Evolutionary conservation across 2,113 vertebrate species (phyloP).

Genomic region (Prinia subflava): DNA sequence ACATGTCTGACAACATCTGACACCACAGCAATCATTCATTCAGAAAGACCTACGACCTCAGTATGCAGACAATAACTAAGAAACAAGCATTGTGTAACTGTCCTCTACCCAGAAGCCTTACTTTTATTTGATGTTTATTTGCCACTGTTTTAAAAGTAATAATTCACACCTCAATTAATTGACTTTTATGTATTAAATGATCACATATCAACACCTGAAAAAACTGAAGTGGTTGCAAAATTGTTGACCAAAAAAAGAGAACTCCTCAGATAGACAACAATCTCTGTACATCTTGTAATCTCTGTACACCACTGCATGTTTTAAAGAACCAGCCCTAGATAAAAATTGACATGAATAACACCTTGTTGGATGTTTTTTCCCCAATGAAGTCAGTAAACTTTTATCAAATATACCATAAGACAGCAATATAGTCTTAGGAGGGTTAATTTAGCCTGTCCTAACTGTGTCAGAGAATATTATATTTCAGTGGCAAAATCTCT

Average conservation of each 20-base stretch:
- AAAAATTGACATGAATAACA: neutral
- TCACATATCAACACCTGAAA: neutral
- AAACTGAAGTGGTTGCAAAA: neutral
- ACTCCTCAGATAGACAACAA: neutral
- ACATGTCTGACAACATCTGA: neutral
- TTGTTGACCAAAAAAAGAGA: neutral
- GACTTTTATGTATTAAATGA: neutral
- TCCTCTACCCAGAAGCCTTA: neutral
- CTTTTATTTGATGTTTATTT: neutral
- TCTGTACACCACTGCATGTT: neutral
- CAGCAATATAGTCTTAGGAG: constrained; percentile 31
- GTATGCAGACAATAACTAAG: neutral
- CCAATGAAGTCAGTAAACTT: neutral
- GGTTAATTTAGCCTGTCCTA: constrained; percentile 66
- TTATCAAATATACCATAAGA: neutral
- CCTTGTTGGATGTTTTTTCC: neutral
- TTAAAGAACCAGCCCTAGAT: neutral
- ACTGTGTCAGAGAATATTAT: constrained; percentile 48
- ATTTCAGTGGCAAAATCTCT: constrained; percentile 65
- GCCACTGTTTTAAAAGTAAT: neutral
- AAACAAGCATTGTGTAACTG: neutral
- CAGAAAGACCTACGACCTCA: neutral
- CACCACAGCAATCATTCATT: neutral
- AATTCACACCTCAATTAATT: neutral
- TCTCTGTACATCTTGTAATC: neutral